A percentile compares a stretch with the other conserved stretches of the same genome.
Evolutionary conservation across 1,140 invertebrate species (phyloP).

Genomic region (Heliconius nattereri): DNA sequence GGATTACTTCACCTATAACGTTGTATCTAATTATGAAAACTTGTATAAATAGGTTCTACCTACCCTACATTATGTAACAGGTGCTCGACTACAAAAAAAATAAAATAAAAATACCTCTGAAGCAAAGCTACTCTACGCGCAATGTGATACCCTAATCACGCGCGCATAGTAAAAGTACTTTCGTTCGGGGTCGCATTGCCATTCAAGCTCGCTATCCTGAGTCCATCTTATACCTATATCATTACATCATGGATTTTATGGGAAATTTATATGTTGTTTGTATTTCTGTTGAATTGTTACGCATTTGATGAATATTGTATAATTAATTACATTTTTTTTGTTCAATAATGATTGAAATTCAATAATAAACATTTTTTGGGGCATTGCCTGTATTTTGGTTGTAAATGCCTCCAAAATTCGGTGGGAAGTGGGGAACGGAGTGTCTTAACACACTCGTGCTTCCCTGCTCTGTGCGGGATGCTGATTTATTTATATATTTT

Average conservation of each 20-base stretch:
- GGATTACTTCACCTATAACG: no score
- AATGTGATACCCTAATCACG: constrained; percentile 65
- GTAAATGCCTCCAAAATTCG: no score
- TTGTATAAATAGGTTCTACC: no score
- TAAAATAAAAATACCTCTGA: constrained; percentile 2
- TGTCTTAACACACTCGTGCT: no score
- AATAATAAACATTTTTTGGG: no score
- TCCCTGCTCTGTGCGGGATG: no score
- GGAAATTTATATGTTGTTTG: constrained; percentile 27
- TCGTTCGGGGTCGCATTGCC: constrained; percentile 75
- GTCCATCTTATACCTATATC: constrained; percentile 33
- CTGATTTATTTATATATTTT: no score
- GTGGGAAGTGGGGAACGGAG: no score
- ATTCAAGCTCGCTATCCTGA: constrained; percentile 52
- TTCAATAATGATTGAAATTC: no score
- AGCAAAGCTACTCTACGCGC: constrained; percentile 22
- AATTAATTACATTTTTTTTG: background rate
- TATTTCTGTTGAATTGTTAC: constrained; percentile 4
- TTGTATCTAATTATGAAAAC: no score
- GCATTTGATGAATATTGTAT: background rate
- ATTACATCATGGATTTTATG: constrained; percentile 35
- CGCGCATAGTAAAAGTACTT: constrained; percentile 77
- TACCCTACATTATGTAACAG: background rate
- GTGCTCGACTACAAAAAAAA: background rate
- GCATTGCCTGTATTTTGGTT: no score